These are phyloP conservation scores for Larimichthys polyactis DNA, from an alignment of 2,113 vertebrate species.

Conservation along the genomic window DNA sequence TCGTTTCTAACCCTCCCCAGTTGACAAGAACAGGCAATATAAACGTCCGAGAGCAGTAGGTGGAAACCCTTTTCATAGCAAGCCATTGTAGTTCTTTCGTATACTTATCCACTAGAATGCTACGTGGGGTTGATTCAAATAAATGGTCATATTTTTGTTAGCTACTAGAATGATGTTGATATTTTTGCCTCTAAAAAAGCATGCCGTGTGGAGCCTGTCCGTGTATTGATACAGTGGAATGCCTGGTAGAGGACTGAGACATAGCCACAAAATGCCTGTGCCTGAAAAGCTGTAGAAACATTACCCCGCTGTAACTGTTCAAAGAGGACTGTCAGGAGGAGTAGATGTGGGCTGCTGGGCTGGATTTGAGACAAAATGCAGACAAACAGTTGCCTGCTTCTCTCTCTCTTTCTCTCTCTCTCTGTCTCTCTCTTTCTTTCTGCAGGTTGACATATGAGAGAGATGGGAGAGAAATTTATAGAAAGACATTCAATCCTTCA, in stretches of 20 bases:
- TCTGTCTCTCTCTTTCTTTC: background rate
- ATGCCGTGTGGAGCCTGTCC: conserved; percentile 85
- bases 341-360: conserved; percentile 72
- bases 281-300: conserved; percentile 83
- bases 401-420: background rate
- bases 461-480: conserved; percentile 60
- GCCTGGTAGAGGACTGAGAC: conserved; percentile 82
- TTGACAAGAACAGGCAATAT: conserved; percentile 76
- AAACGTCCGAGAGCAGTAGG: conserved; percentile 64
- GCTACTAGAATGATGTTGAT: conserved; percentile 83
- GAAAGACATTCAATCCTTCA: conserved; percentile 39
- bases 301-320: conserved; percentile 79
- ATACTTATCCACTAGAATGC: conserved; percentile 75
- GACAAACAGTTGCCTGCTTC: conserved; percentile 58
- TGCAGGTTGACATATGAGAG: conserved; percentile 67
- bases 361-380: conserved; percentile 61
- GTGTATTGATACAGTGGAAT: conserved; percentile 81
- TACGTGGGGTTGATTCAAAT: conserved; percentile 69
- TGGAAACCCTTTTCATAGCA: conserved; percentile 72
- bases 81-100: conserved; percentile 76
- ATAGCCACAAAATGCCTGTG: conserved; percentile 84
- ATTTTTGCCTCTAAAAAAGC: conserved; percentile 82
- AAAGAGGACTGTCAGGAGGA: conserved; percentile 73
- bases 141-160: conserved; percentile 83
- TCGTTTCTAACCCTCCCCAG: conserved; percentile 73